Conservation (phyloP, 2,888 invertebrate genomes). For the Platycheirus albimanus region DNA sequence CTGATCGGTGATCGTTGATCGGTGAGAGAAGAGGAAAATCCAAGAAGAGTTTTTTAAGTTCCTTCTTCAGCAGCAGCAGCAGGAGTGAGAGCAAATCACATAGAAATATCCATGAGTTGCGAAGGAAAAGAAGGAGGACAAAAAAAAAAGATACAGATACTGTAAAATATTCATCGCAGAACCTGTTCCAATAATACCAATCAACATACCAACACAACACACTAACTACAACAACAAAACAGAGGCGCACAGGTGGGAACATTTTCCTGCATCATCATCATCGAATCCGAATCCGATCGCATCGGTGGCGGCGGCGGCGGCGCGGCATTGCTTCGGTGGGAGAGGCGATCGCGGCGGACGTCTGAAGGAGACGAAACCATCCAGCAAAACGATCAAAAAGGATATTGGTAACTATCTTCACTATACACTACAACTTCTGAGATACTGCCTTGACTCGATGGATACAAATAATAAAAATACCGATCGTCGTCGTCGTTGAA, state of each 20-base stretch:
- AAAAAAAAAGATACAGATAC: constrained; percentile 58
- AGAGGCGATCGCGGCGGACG: too few species aligned
- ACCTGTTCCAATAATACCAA: constrained; percentile 74
- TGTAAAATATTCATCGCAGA: constrained; percentile 69
- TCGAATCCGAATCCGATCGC: constrained; percentile 12
- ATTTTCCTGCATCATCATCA: constrained; percentile 54
- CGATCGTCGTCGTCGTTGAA: constrained; percentile 31
- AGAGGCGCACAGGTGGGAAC: constrained; percentile 73
- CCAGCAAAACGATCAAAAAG: constrained; percentile 20
- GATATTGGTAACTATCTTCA: neutral
- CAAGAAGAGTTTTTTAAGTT: constrained; percentile 6
- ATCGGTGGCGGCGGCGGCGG: neutral
- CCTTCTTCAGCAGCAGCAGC: constrained; percentile 10
- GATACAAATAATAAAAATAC: constrained; percentile 68
- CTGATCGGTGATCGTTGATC: constrained; percentile 53
- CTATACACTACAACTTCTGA: neutral
- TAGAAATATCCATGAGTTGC: constrained; percentile 28
- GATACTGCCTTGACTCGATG: neutral
- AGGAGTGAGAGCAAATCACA: constrained; percentile 52
- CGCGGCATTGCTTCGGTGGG: neutral
- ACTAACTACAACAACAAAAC: constrained; percentile 44
- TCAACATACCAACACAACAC: constrained; percentile 74
- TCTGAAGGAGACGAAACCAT: constrained; percentile 17
- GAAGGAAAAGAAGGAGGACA: constrained; percentile 5
- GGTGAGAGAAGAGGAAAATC: neutral